phyloP scores from a whole-genome alignment of 2,113 vertebrate species.

The Furnarius figulus region DNA sequence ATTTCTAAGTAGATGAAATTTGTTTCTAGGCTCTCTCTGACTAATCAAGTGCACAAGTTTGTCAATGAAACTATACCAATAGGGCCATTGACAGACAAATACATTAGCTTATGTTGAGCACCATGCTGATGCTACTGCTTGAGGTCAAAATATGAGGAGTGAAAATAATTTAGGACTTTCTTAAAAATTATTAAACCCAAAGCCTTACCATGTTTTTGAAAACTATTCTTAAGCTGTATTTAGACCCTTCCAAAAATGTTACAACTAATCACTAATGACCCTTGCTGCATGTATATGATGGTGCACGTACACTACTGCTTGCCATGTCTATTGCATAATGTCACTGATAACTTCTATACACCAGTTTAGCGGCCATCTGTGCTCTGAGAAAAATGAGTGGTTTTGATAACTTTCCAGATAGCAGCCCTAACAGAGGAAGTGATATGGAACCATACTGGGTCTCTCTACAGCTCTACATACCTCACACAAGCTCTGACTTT shows the following conservation, averaged over 20 bases:
- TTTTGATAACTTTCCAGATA: neutral
- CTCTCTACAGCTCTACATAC: neutral
- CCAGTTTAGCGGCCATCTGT: neutral
- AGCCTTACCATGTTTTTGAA: neutral
- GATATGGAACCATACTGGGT: neutral
- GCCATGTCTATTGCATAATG: neutral
- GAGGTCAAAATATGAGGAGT: neutral
- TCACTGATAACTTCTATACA: neutral
- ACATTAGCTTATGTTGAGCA: neutral
- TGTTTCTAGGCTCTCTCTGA: neutral
- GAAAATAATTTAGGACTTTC: neutral
- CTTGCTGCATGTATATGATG: neutral
- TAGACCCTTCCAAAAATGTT: neutral
- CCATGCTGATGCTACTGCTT: neutral
- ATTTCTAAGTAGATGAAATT: neutral
- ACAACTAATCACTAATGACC: neutral
- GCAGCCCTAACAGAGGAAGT: neutral
- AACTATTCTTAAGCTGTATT: neutral
- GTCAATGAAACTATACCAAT: neutral
- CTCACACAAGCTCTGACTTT: neutral
- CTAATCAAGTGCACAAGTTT: neutral
- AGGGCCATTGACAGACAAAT: neutral
- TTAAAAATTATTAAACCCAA: neutral
- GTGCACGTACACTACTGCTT: neutral
- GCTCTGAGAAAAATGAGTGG: neutral